Evolutionary conservation across 2,113 vertebrate genomes (phyloP).

Genomic region (Eulemur rufifrons): DNA sequence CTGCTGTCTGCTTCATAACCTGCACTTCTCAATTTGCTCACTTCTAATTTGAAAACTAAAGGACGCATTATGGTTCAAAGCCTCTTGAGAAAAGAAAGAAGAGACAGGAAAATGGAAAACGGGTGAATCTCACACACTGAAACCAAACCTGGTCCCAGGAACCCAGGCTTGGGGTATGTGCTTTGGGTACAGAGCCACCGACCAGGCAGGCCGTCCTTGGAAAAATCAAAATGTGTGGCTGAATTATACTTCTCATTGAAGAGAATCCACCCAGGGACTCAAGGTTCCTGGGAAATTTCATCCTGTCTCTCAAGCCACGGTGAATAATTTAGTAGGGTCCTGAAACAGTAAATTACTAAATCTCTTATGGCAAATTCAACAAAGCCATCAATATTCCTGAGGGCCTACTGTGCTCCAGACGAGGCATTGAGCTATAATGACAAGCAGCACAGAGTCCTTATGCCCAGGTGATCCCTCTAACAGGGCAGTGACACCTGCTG

Average conservation of each 20-base stretch:
- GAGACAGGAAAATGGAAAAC: neutral
- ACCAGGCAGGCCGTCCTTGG: neutral
- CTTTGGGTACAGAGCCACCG: neutral
- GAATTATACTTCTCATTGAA: neutral
- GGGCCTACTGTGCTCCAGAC: neutral
- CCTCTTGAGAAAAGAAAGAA: neutral
- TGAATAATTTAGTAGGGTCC: neutral
- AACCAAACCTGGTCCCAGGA: neutral
- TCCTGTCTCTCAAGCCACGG: neutral
- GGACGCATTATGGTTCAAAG: neutral
- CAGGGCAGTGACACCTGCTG: neutral
- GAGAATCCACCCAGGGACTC: neutral
- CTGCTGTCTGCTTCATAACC: neutral
- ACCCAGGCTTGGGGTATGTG: neutral
- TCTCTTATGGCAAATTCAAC: neutral
- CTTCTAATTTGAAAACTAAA: neutral
- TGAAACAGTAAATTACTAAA: neutral
- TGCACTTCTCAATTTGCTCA: neutral
- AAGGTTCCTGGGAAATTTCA: neutral
- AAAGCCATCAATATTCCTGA: neutral
- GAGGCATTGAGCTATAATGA: neutral
- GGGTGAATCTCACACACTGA: neutral
- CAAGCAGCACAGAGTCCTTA: neutral
- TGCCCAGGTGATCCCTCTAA: no score
- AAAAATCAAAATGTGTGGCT: neutral